Evolutionary conservation across 2,797 vertebrate genomes (phyloP), one percentile per base, ranked within the genome.

Genomic region (Eulemur mongoz): DNA sequence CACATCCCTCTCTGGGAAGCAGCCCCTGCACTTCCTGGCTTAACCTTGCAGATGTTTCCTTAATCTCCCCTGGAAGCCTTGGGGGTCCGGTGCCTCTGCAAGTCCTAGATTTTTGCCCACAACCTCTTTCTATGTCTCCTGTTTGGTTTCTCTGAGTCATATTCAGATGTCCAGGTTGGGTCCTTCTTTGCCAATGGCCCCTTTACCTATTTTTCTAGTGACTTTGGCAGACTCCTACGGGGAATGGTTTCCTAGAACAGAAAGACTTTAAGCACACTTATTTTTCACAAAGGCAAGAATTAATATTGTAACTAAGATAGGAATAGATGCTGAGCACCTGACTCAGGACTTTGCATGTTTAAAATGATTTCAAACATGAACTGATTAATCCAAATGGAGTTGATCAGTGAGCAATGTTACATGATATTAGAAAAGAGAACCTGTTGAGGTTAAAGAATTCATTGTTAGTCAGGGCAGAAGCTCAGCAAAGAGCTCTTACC

Each of bases 21-120:
- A 50, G 48, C 30, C 67, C 48, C 59, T 14, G 27, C 45, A 80
- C 35, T 89, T 97, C 95, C 91, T 94, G 91, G 27, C 52, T 38
- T 69, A 9, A 85, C 38, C 69, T 85, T 83, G 82, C 85, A 95
- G 96, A 86, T 97, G 93, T 95, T 96, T 93, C 94, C 59, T 8
- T 63, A 50, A 96, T 80, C 72, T 94, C 40, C 79, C 95, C 81
- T 95, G 82, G 85, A 96, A 94, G 76, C 82, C 93, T 57, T 3
- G 54, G 67, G 57, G 80, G 54, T 20, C 92, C 3, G 0, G 8
- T 48, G 79, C 70, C 59, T 65, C 38, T n/a, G 23, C 7, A 45
- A 88, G 59, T 52, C 59, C 23, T 57, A 52, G 52, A 70, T 63
- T 52, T 78, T 81, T 20, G 25, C 45, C 50, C 27, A n/a, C 57